Percentiles rank a stretch among this genome's conserved stretches.
phyloP scores from a whole-genome alignment of 2,797 vertebrate species.

The Luscinia luscinia region DNA sequence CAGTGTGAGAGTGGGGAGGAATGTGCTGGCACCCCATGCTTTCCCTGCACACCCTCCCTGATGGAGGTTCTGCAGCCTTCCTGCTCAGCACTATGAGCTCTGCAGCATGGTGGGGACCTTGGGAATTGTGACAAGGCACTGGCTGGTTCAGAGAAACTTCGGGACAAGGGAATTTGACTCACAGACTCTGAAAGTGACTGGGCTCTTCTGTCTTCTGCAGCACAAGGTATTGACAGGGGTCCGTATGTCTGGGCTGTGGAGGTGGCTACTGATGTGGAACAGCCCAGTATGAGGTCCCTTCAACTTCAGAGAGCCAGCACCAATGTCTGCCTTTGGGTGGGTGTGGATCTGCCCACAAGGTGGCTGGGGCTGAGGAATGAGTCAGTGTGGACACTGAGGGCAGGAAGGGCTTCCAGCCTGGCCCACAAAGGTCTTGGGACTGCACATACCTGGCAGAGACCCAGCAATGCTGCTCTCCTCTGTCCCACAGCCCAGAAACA shows the following conservation, averaged over 20 bases:
- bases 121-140: neutral
- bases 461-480: slow-evolving; percentile 78
- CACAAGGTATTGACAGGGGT: neutral
- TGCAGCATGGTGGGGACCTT: neutral
- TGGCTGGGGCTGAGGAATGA: neutral
- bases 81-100: neutral
- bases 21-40: neutral
- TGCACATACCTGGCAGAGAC: slow-evolving; percentile 79
- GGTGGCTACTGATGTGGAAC: neutral
- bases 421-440: neutral
- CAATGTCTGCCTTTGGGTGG: neutral
- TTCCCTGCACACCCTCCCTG: neutral
- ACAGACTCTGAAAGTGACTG: neutral
- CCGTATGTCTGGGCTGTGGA: neutral
- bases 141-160: neutral
- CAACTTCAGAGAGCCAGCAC: neutral
- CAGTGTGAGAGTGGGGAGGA: neutral
- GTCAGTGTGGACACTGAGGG: neutral
- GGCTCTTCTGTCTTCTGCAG: neutral
- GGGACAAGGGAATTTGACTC: neutral
- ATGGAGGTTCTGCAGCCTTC: neutral
- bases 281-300: neutral
- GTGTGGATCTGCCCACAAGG: neutral
- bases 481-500: slow-evolving; percentile 87
- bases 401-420: neutral